Base-by-base conservation (phyloP, 2,888 invertebrate species). In the Helicoverpa assulta region DNA sequence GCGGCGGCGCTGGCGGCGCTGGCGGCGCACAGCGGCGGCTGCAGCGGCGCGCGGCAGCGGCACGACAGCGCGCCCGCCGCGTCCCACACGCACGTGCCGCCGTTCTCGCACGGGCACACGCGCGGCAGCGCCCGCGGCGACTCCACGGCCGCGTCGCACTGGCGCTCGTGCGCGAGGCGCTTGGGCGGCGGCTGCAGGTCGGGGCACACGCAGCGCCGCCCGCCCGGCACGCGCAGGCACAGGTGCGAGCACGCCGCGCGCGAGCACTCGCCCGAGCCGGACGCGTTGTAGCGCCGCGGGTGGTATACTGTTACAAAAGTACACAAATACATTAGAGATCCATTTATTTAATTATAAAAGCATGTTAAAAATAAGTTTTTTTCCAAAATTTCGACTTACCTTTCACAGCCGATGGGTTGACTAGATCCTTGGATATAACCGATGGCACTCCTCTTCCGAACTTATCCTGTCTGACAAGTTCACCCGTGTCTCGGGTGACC, bases 401-500 rank as follows among this genome's bases (percentile, higher is more conserved):
- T 96, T 98, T 98, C 2, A 99, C 97, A 70, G 98, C 98, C 19
- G 98, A 98, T 0, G 99, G 98, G 90, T 98, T 98, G 80, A 98
- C 97, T 70, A 99, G 96, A 88, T 99, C 98, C 84, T 97, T 97
- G 73, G 98, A 97, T 26, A 99, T 96, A 1, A 97, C 96, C 57
- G 98, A 97, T 52, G 98, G 98, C 75, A 99, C 98, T 14, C 99
- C 99, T 60, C 99, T 96, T 0, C 99, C 99, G 93, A 99, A 99
- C 95, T 99, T 99, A 92, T 99, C 99, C 91, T 99, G 99, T 29
- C 97, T 96, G 59, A 98, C 96, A 7, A 99, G 95, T 87, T 99
- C 98, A 0, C 99, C 99, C 0, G 98, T 97, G 85, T 98, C 98
- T 67, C 98, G 96, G 0, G 99, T 98, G n/a, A 98, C 97, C 99